phyloP scores from a whole-genome alignment of 2,797 vertebrate genomes.

The Leptatherina wallacei region DNA sequence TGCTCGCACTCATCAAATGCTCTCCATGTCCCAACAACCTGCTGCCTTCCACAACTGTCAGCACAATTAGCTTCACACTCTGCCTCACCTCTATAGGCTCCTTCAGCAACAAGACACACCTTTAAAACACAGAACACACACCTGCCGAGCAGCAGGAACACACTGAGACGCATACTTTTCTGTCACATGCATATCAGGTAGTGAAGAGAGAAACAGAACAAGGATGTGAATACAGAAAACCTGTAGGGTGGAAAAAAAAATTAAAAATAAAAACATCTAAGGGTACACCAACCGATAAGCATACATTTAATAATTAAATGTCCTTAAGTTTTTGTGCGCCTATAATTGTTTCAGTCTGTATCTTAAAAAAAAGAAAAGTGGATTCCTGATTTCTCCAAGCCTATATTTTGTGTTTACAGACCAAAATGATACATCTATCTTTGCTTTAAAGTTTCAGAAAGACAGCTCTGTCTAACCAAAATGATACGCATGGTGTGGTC shows the following conservation, averaged over 20 bases:
- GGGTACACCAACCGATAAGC: constrained; percentile 10
- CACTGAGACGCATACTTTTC: not conserved
- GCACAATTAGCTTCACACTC: constrained; percentile 57
- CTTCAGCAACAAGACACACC: constrained; percentile 60
- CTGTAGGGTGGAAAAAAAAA: not conserved
- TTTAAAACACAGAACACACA: constrained; percentile 29
- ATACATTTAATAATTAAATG: constrained; percentile 20
- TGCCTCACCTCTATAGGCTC: constrained; percentile 65
- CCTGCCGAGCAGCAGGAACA: constrained; percentile 29
- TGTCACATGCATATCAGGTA: not conserved
- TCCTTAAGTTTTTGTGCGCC: not conserved
- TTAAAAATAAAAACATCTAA: constrained; percentile 20
- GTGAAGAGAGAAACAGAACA: constrained; percentile 3
- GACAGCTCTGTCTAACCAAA: constrained; percentile 37
- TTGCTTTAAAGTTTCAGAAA: constrained; percentile 29
- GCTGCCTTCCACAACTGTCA: constrained; percentile 64
- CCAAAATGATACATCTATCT: constrained; percentile 26
- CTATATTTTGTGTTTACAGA: constrained; percentile 22
- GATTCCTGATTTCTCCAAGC: constrained; percentile 21
- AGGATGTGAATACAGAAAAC: constrained; percentile 5
- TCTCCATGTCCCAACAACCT: constrained; percentile 49
- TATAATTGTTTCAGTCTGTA: constrained; percentile 5
- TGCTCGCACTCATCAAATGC: constrained; percentile 42
- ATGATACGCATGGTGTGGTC: constrained; percentile 46
- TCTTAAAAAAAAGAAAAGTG: constrained; percentile 14